Evolutionary conservation across 2,888 invertebrate genomes (phyloP), one percentile per base, ranked within the genome.

Genomic region (Synergus umbraculus): DNA sequence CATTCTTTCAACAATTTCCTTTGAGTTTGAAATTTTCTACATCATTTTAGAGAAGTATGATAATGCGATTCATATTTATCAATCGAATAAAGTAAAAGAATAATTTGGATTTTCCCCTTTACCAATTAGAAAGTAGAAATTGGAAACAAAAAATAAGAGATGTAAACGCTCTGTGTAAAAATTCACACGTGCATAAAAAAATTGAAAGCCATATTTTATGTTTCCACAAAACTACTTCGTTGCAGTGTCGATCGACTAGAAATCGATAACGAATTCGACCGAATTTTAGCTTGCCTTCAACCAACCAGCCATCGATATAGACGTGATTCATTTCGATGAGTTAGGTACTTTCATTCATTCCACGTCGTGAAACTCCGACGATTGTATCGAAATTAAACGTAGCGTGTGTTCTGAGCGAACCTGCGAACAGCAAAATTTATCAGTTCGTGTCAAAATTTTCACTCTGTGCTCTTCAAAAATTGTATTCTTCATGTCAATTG

Each of bases 311-410:
- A 63, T 63, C 29, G 29, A 12, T 13, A 46, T 13, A 46, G 12
- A 22, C 63, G 29, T 63, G 63, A 63, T 63, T 63, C 13, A 63
- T 63, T 22, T 63, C 29, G 13, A 63, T 63, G 63, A 63, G 63
- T 63, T 63, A 63, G 37, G 37, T 37, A 37, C 37, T 37, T 37
- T 37, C 37, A 37, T 37, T 37, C 13, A 63, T 29, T 63, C 58
- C 18, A 10, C 18, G 58, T 63, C 7, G 63, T 13, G 46, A 46
- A 46, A 46, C 46, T 46, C 12, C 46, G 46, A 46, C 46, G 13
- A 46, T 46, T 13, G 13, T 46, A 12, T 46, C 13, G 12, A 46
- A 46, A 13, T 46, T 46, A 13, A 46, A 10, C 13, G 46, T 46
- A 12, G 46, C 46, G 13, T 46, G 13, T 46, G 37, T 37, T 46